phyloP scores from a whole-genome alignment of 2,888 invertebrate genomes.

The Oscheius sp. region DNA sequence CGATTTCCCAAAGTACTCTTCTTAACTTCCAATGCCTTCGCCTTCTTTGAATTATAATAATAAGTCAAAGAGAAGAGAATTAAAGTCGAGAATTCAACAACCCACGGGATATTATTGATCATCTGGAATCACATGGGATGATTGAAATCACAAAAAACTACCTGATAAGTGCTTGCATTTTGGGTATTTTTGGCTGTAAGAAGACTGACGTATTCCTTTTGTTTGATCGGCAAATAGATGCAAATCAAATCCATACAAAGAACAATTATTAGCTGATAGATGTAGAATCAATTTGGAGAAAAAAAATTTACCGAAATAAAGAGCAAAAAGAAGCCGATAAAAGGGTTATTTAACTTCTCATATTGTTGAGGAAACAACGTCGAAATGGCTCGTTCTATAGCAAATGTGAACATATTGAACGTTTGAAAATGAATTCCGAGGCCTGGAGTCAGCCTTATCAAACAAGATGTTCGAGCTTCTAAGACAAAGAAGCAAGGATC shows the following conservation, averaged over 20 bases:
- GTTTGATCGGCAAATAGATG: background rate
- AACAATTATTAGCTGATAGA: background rate
- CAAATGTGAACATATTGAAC: conserved; percentile 16
- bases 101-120: background rate
- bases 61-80: background rate
- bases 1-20: background rate
- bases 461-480: background rate
- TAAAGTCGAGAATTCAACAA: background rate
- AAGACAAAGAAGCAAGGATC: background rate
- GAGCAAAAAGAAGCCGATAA: background rate
- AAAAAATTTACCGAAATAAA: conserved; percentile 14
- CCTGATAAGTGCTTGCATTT: background rate
- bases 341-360: background rate
- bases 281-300: too few relatives aligned
- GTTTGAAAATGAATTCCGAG: conserved; percentile 6
- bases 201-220: conserved; percentile 3
- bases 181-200: background rate
- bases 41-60: background rate
- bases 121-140: too few relatives aligned
- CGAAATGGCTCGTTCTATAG: conserved; percentile 10
- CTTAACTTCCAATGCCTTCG: too few relatives aligned
- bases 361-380: background rate
- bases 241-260: background rate
- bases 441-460: conserved; percentile 5
- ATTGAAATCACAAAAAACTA: background rate